phyloP scores from a whole-genome alignment of 2,888 invertebrate species.

The Sympetrum striolatum region DNA sequence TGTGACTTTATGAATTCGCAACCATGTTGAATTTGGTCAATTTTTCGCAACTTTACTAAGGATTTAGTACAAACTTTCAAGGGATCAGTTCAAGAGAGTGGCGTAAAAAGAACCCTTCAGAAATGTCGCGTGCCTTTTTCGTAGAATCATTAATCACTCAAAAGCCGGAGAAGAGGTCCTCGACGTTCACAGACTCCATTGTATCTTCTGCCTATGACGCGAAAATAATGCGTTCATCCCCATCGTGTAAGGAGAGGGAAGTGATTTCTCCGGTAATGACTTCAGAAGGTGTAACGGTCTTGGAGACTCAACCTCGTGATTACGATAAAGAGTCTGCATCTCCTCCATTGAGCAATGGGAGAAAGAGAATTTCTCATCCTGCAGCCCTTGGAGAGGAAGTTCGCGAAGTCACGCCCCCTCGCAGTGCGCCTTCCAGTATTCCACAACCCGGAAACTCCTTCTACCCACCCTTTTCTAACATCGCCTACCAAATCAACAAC shows the following conservation, averaged over 20 bases:
- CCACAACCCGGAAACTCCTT: neutral
- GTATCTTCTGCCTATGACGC: constrained; percentile 53
- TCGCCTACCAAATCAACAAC: neutral
- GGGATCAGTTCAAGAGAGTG: too few species aligned
- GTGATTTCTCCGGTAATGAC: neutral
- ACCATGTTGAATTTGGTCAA: too few species aligned
- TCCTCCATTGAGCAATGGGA: neutral
- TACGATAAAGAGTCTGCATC: neutral
- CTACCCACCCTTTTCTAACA: neutral
- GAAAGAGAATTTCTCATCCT: neutral
- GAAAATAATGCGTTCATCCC: neutral
- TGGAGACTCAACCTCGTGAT: neutral
- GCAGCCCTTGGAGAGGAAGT: neutral
- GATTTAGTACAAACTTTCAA: too few species aligned
- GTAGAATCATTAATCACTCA: constrained; percentile 80
- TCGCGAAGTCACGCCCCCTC: neutral
- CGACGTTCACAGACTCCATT: constrained; percentile 60
- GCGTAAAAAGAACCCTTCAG: neutral
- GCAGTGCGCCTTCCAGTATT: neutral
- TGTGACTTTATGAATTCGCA: too few species aligned
- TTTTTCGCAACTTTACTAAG: too few species aligned
- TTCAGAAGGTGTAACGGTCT: neutral
- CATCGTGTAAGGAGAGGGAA: neutral
- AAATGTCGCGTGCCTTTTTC: constrained; percentile 81
- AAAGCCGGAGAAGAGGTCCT: constrained; percentile 59